Conservation (phyloP, 1,140 invertebrate genomes). For the Planococcus citri region DNA sequence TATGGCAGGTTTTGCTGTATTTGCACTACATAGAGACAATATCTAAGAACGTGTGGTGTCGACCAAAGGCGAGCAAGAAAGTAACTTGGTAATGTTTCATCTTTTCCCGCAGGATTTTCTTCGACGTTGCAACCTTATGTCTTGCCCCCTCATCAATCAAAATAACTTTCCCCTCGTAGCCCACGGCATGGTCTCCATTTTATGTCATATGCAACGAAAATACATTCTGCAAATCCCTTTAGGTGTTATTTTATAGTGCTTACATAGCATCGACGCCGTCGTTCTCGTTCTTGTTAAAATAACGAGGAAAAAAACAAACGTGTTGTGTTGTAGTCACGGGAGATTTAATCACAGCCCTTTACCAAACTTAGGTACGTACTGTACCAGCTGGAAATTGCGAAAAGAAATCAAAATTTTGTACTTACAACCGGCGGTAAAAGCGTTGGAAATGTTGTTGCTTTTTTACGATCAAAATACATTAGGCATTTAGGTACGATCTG, state of each 20-base stretch:
- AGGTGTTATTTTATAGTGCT: background rate
- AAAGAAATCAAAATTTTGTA: no score
- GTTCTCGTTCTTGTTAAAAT: background rate
- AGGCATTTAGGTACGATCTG: no score
- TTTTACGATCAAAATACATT: no score
- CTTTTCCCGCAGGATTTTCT: background rate
- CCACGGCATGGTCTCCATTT: background rate
- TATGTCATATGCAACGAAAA: background rate
- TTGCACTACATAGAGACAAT: no score
- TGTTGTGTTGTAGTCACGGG: background rate
- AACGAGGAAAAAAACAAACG: background rate
- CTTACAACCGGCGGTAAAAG: no score
- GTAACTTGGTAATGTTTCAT: background rate
- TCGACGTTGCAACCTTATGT: constrained; percentile 1
- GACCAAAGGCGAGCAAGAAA: constrained; percentile 5
- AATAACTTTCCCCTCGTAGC: constrained; percentile 6
- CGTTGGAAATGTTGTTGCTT: no score
- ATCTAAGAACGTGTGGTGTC: background rate
- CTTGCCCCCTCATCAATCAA: constrained; percentile 5
- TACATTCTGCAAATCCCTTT: background rate
- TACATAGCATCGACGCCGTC: no score
- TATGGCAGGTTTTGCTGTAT: no score
- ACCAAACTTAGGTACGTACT: no score
- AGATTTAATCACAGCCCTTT: background rate
- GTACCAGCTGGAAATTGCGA: no score